Evolutionary conservation across 2,888 invertebrate genomes (phyloP).

Genomic region (Drosophila ezoana): DNA sequence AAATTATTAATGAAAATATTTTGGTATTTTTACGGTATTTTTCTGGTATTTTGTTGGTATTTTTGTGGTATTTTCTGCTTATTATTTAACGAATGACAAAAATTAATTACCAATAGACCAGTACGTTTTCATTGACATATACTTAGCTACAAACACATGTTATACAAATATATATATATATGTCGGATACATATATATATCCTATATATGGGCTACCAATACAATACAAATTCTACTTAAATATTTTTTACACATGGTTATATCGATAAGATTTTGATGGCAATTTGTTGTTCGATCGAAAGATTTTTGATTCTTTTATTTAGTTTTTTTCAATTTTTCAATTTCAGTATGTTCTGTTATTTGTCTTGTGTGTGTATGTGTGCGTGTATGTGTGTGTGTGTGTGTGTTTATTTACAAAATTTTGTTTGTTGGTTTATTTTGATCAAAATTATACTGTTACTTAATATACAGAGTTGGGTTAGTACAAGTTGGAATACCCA

Average conservation of each 20-base stretch:
- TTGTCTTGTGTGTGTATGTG: conserved; percentile 22
- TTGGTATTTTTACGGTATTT: neutral
- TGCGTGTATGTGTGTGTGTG: conserved; percentile 10
- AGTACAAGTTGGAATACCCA: conserved; percentile 38
- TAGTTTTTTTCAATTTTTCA: neutral
- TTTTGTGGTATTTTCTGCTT: conserved; percentile 8
- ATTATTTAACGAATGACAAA: conserved; percentile 12
- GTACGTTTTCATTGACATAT: conserved; percentile 30
- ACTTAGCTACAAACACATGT: conserved; percentile 38
- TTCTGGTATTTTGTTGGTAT: neutral
- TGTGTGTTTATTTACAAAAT: conserved; percentile 52
- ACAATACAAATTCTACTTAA: conserved; percentile 30
- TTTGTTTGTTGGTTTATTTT: conserved; percentile 23
- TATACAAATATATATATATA: conserved; percentile 2
- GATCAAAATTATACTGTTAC: neutral
- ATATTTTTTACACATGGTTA: conserved; percentile 7
- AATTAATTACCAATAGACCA: conserved; percentile 43
- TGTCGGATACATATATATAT: neutral
- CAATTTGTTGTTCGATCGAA: conserved; percentile 35
- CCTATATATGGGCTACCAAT: conserved; percentile 27
- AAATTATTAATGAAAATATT: conserved; percentile 1
- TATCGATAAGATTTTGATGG: conserved; percentile 29
- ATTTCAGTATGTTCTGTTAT: conserved; percentile 9
- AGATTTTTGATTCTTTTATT: conserved; percentile 10
- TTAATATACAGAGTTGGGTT: conserved; percentile 22